Evolutionary conservation across 2,797 vertebrate genomes (phyloP), one percentile per base, ranked within the genome.

Genomic region (Centropyge bicolor): DNA sequence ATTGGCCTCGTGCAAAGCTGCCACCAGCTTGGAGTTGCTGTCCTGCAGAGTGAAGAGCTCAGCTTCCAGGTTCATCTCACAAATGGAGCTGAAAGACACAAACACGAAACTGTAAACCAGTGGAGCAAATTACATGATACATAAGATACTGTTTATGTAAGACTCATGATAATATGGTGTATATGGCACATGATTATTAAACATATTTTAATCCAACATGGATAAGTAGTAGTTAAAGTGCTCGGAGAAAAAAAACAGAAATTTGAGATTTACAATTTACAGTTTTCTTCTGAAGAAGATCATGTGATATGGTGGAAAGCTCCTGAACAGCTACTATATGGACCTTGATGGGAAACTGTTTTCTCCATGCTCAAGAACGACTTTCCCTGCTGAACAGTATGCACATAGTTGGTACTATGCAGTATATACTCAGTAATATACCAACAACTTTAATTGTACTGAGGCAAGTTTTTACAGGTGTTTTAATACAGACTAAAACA

Each of bases 31-130:
- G 75, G 92, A 91, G 90, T 99, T 99, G 92, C 96, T 99, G 96
- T 99, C 98, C 94, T 99, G 98, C 66, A 99, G 95, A 13, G 96
- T 97, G 92, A 99, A 99, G 83, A 99, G 96, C 86, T 99, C 98
- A 0, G 97, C 96, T 56, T 99, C 98, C 96, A 98, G 95, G 93
- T 98, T 98, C 76, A 98, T 96, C 94, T 99, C 98, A 10, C 98
- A 98, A 80, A 99, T 97, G 0, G 98, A 99, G 54, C 98, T 99
- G 93, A 0, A 85, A 66, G 19, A 88, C 45, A 86, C 16, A 61
- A 6, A 79, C 20, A 70, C 10, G n/a, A 49, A 55, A 46, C 19
- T 8, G 14, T 43, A 51, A 82, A 62, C 27, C n/a, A 60, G 19
- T 6, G 24, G 68, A 1, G 56, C 20, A 45, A 19, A 1, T 24